Evolutionary conservation across 35 echinoderm and acorn worm species (phyloP).

Genomic region (Hemicentrotus pulcherrimus): DNA sequence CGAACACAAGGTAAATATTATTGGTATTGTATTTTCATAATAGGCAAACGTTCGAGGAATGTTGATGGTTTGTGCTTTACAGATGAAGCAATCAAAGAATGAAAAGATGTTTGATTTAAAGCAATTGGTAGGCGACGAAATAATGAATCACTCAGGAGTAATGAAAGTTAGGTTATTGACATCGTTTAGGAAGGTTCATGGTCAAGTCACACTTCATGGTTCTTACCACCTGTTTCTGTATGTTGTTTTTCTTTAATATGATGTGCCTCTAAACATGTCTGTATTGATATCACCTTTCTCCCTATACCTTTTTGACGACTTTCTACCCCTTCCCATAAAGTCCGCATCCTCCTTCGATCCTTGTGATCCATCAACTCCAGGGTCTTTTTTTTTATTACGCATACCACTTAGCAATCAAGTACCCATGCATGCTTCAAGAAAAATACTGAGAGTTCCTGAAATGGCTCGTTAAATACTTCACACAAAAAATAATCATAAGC

Average conservation of each 20-base stretch:
- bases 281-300: too few relatives aligned
- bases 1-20: not conserved
- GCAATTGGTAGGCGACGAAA: not conserved
- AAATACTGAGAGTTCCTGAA: too few relatives aligned
- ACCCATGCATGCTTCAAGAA: too few relatives aligned
- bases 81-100: not conserved
- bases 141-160: not conserved
- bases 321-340: too few relatives aligned
- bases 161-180: not conserved
- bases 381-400: too few relatives aligned
- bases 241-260: not conserved
- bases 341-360: too few relatives aligned
- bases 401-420: too few relatives aligned
- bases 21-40: not conserved
- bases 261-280: not conserved
- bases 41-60: not conserved
- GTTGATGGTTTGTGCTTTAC: not conserved
- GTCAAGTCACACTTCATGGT: not conserved
- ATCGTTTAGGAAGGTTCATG: not conserved
- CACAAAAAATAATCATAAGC: too few relatives aligned
- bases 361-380: too few relatives aligned
- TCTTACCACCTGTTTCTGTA: not conserved
- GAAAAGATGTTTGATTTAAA: not conserved
- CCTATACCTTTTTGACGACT: too few relatives aligned
- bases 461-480: too few relatives aligned